Evolutionary conservation across 2,888 invertebrate species (phyloP).

Genomic region (Dicyrtomina minuta): DNA sequence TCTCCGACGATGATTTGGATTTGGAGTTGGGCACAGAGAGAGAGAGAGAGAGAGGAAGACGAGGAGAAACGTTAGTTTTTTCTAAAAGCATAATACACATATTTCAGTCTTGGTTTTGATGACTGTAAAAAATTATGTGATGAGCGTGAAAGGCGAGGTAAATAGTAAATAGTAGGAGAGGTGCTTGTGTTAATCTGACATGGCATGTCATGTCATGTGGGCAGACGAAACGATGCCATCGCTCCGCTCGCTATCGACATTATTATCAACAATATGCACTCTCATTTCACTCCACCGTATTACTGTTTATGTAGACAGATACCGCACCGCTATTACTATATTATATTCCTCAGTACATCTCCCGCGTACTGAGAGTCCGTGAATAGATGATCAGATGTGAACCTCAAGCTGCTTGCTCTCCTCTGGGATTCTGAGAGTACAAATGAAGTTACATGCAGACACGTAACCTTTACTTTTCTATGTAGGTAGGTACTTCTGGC

Average conservation of each 20-base stretch:
- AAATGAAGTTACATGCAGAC: too few relatives aligned
- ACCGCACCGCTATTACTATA: neutral
- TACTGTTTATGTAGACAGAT: neutral
- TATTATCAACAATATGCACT: constrained; percentile 17
- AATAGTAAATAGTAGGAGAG: constrained; percentile 23
- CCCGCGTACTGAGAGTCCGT: neutral
- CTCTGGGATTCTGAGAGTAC: neutral
- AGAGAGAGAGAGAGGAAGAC: too few relatives aligned
- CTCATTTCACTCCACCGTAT: neutral
- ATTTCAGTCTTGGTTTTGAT: neutral
- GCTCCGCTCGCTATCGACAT: constrained; percentile 7
- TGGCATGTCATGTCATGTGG: constrained; percentile 31
- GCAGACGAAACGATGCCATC: constrained; percentile 18
- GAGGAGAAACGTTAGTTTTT: too few relatives aligned
- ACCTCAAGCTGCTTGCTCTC: constrained; percentile 13
- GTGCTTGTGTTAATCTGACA: constrained; percentile 20
- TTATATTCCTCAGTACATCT: neutral
- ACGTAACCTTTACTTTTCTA: too few relatives aligned
- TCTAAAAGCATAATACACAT: too few relatives aligned
- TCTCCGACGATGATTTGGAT: too few relatives aligned
- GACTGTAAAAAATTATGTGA: constrained; percentile 21
- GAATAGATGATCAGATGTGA: constrained; percentile 3
- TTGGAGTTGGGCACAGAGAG: too few relatives aligned
- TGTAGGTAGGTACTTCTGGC: too few relatives aligned
- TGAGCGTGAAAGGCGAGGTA: constrained; percentile 26